Conservation (phyloP, 1,140 invertebrate genomes). For the Branchinecta lynchi region DNA sequence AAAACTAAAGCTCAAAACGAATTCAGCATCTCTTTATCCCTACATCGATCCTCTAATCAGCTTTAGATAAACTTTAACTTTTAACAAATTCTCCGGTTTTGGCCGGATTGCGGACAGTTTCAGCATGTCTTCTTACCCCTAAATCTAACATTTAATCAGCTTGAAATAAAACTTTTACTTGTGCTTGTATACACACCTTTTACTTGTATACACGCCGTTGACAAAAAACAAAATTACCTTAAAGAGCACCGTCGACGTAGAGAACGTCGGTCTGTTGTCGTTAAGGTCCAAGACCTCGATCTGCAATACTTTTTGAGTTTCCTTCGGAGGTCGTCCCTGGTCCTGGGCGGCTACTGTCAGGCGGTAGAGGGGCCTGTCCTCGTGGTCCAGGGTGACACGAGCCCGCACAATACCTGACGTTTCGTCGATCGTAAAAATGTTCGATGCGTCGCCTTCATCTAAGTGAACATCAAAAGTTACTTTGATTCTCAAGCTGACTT, state of each 20-base stretch:
- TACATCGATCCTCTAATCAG: too few relatives aligned
- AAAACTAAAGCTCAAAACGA: too few relatives aligned
- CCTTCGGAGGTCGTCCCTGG: constrained; percentile 57
- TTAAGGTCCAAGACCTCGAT: constrained; percentile 78
- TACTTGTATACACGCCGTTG: neutral
- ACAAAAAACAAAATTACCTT: constrained; percentile 41
- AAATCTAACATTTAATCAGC: too few relatives aligned
- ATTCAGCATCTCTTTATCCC: too few relatives aligned
- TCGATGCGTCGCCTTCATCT: constrained; percentile 61
- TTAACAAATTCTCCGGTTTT: too few relatives aligned
- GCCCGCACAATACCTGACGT: constrained; percentile 73
- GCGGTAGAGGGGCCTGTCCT: constrained; percentile 68
- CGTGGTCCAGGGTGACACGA: constrained; percentile 69
- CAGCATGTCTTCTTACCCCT: too few relatives aligned
- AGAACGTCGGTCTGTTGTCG: constrained; percentile 77
- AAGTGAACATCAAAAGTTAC: neutral
- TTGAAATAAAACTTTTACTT: too few relatives aligned
- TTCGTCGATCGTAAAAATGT: constrained; percentile 69
- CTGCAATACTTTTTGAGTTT: constrained; percentile 59
- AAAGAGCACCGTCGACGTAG: constrained; percentile 70
- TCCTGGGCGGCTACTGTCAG: constrained; percentile 73
- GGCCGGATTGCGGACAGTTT: too few relatives aligned
- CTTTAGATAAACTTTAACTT: too few relatives aligned
- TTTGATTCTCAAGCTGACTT: neutral
- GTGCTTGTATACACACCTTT: too few relatives aligned